phyloP scores from a whole-genome alignment of 2,113 vertebrate genomes.

The Sinocyclocheilus maitianheensis region DNA sequence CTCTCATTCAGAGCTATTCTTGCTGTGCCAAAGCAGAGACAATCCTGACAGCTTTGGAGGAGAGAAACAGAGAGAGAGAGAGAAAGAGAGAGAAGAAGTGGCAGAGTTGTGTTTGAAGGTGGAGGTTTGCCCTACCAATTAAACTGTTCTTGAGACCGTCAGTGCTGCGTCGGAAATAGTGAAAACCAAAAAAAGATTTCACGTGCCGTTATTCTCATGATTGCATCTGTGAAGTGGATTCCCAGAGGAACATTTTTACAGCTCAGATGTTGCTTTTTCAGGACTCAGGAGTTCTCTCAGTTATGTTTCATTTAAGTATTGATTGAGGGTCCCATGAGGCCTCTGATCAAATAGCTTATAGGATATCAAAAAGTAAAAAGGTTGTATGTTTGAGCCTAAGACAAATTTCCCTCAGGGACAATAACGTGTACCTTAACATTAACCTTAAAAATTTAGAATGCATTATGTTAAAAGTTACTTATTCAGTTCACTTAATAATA shows the following conservation, averaged over 20 bases:
- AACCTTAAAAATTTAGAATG: no score
- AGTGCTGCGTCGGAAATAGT: neutral
- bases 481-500: neutral
- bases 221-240: conserved; percentile 8
- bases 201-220: neutral
- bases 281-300: neutral
- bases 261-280: neutral
- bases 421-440: no score
- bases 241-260: neutral
- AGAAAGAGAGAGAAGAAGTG: neutral
- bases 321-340: neutral
- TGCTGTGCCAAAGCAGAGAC: neutral
- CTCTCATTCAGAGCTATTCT: conserved; percentile 25
- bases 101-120: conserved; percentile 9
- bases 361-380: neutral
- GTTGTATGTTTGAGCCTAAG: no score
- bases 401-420: no score
- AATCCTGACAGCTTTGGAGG: conserved; percentile 6
- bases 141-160: conserved; percentile 5
- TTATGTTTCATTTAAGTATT: conserved; percentile 6
- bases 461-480: neutral
- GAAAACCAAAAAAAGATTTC: neutral
- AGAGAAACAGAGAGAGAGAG: neutral
- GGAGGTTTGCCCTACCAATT: conserved; percentile 15
- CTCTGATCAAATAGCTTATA: neutral